phyloP scores from a whole-genome alignment of 2,113 vertebrate species.

The Scatophagus argus region DNA sequence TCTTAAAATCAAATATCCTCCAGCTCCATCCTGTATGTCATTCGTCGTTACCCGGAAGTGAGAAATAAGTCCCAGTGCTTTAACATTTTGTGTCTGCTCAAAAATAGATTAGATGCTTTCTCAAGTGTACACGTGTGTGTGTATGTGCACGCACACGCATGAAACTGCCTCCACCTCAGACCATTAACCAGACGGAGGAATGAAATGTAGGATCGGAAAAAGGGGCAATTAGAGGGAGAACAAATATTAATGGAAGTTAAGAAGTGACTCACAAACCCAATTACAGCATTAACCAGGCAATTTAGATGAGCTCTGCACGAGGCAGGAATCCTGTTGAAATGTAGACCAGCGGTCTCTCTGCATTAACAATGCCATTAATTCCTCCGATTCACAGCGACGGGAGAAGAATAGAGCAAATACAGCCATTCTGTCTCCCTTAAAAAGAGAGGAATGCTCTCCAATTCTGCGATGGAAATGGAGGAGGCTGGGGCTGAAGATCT shows the following conservation, averaged over 20 bases:
- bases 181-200: slow-evolving; percentile 68
- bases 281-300: slow-evolving; percentile 90
- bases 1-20: slow-evolving; percentile 28
- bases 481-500: slow-evolving; percentile 41
- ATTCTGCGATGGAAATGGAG: slow-evolving; percentile 78
- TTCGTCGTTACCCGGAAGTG: slow-evolving; percentile 34
- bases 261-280: slow-evolving; percentile 89
- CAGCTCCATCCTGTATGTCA: slow-evolving; percentile 17
- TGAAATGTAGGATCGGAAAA: slow-evolving; percentile 67
- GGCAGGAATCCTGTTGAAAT: slow-evolving; percentile 86
- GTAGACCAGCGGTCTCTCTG: slow-evolving; percentile 84
- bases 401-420: slow-evolving; percentile 82
- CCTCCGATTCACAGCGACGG: slow-evolving; percentile 55
- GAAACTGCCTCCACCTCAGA: slow-evolving; percentile 59
- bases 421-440: slow-evolving; percentile 83
- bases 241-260: slow-evolving; percentile 85
- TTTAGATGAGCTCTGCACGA: slow-evolving; percentile 87
- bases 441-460: slow-evolving; percentile 76
- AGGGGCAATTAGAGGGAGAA: slow-evolving; percentile 77
- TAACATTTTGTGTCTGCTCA: slow-evolving; percentile 50
- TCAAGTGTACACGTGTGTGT: slow-evolving; percentile 7
- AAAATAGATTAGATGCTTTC: slow-evolving; percentile 57
- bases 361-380: slow-evolving; percentile 82
- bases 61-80: slow-evolving; percentile 25
- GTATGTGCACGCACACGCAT: background rate